These are phyloP conservation scores for Gasteruption jaculator DNA, from an alignment of 2,888 invertebrate genomes.

Conservation along the genomic window DNA sequence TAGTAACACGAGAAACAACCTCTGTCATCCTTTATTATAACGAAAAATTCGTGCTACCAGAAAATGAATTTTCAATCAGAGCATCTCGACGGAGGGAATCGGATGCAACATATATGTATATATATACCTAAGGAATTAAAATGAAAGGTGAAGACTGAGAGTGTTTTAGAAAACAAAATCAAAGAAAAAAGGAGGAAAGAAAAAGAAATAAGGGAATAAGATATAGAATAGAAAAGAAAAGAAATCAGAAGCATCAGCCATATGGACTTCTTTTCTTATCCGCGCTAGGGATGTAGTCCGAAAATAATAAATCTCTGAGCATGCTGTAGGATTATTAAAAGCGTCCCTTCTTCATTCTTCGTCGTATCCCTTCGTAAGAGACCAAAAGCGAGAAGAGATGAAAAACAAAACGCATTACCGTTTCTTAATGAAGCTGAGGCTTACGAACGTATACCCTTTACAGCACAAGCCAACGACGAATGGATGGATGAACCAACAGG, in stretches of 20 bases:
- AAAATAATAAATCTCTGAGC: constrained; percentile 52
- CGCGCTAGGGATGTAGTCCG: constrained; percentile 44
- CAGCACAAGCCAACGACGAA: constrained; percentile 27
- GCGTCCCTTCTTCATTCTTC: constrained; percentile 42
- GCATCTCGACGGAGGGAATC: too few species aligned
- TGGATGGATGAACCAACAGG: constrained; percentile 27
- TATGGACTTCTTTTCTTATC: constrained; percentile 44
- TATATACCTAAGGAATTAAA: too few species aligned
- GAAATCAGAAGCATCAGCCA: constrained; percentile 33
- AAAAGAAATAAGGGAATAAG: constrained; percentile 16
- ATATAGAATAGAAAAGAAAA: constrained; percentile 20
- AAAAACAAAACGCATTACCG: constrained; percentile 51
- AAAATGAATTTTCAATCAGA: too few species aligned
- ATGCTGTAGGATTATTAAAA: constrained; percentile 49
- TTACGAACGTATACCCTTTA: constrained; percentile 35
- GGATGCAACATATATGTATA: too few species aligned
- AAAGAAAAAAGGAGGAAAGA: constrained; percentile 11
- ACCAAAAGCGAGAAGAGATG: constrained; percentile 30
- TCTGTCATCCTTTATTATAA: too few species aligned
- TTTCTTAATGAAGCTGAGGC: constrained; percentile 52
- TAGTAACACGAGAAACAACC: too few species aligned
- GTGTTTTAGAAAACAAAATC: too few species aligned
- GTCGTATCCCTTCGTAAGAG: constrained; percentile 29
- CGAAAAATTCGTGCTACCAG: too few species aligned
- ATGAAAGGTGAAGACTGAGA: too few species aligned